Evolutionary conservation across 2,888 invertebrate genomes (phyloP), one percentile per base, ranked within the genome.

Genomic region (Drosophila anceps): DNA sequence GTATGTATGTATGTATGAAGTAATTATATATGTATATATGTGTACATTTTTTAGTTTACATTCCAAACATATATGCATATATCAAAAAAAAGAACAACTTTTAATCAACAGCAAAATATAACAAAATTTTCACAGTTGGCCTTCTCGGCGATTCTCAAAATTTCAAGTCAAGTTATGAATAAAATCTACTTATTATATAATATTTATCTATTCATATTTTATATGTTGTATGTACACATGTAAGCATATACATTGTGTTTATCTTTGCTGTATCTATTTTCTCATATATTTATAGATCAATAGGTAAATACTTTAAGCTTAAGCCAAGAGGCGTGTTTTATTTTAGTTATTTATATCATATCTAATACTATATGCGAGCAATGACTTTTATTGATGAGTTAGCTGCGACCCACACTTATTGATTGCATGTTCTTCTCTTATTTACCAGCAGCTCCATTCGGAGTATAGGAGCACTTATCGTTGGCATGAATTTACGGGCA

Each of bases 381-480:
- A n/a, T 7, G 6, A 9, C 13, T 31, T 18, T 8, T 18, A 41
- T 13, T 15, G 51, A 39, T 61, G 54, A 62, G 31, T 54, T n/a
- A 29, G n/a, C 18, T 29, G 29, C 18, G 31, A 51, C 18, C 24
- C 54, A 50, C 29, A 54, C 39, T 41, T 41, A 57, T 39, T 58
- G 29, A 54, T 51, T 67, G 51, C 29, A 57, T 51, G 8, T 24
- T 24, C 27, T 53, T 43, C 44, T 70, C 61, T 59, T 76, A 39
- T 62, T 39, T 90, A 91, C 76, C 93, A 94, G 81, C 95, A 98
- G 97, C 96, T 97, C 95, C 97, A 97, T 94, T 97, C 97, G 93
- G 97, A 98, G 94, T 97, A 98, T 94, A 95, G 97, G 95, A 97
- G 97, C 95, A 97, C 97, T 91, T 98, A 97, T 95, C 95, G 97